Base-by-base conservation (phyloP, 2,797 vertebrate species). In the Tamandua tetradactyla region DNA sequence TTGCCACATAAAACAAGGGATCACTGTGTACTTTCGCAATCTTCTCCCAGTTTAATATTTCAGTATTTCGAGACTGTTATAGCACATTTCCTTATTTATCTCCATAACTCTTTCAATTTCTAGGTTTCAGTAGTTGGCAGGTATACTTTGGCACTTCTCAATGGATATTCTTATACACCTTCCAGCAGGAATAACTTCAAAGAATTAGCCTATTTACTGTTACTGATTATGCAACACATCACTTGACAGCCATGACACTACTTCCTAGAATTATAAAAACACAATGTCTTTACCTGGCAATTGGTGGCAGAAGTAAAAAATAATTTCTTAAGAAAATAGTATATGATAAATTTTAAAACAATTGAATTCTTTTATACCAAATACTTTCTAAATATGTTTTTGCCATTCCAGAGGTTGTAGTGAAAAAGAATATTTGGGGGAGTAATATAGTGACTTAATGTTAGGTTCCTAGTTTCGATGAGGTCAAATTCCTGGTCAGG, bases 121-220 rank as follows among this genome's bases (percentile, higher is more conserved):
- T 91, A 57, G 35, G 57, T 91, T 95, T 89, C 76, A 74, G 91
- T 79, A 72, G 14, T 97, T 97, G 95, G 97, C 97, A 95, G 92
- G 96, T 96, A 89, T 83, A 59, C 42, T 79, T 79, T 96, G 97
- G 95, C 97, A 84, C 90, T 85, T 91, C 78, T 12, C 69, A n/a
- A 25, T 91, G 93, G 83, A 92, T 95, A 79, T 61, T 88, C 94
- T 95, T 82, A 66, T 40, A 89, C 86, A 97, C 97, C 95, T 96
- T 96, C 97, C 96, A 97, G 94, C 96, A 95, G 96, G 96, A 97
- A 94, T 85, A 55, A 85, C 96, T 97, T 97, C 95, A 96, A 97
- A 97, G 95, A 96, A 89, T 93, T 55, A 64, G 71, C 57, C 90
- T 97, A 94, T 96, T 96, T 89, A 93, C 80, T 96, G 79, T 91